Base-by-base conservation (phyloP, 92 coral and sea anemone genomes). In the Anthopleura xanthogrammica region DNA sequence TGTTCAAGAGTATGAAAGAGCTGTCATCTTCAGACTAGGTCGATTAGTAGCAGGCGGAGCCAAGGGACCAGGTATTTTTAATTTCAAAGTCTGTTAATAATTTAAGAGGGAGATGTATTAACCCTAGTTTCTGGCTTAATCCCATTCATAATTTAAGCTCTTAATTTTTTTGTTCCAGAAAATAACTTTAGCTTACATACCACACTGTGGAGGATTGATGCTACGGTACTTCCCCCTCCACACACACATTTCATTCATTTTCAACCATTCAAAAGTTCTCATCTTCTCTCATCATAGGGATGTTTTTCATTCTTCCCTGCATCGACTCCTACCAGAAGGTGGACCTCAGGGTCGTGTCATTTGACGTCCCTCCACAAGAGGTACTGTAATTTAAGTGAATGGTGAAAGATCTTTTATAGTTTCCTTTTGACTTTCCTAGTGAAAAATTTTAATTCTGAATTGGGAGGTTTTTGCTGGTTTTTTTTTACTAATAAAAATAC, bases 341-440 rank as follows among this genome's bases (percentile, higher is more conserved):
- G 42, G 98, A 95, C 81, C 87, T 93, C 70, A 88, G 98, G 81
- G 93, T 90, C 5, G 95, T 95, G 46, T 95, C 98, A 41, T 95
- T 95, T 85, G 98, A 95, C 81, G 98, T 95, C 12, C 98, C 98
- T 66, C 98, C 98, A 64, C 98, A 95, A 82, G 98, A 95, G 98
- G 98, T 91, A 87, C 72, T 4, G 5, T 62, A 62, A 6, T 29
- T 29, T 29, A 29, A 62, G 70, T 20, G 7, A 54, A 46, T 46
- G 50, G 9, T 46, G 7, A 46, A 46, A 46, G 9, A 46, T 5
- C 9, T 46, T 46, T 46, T 46, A 5, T 43, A 0, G 50, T 43
- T 43, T 43, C 7, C 9, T 54, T 54, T 54, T 13, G 58, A 54
- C 58, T 54, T 54, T 2, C 58, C 13, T 2, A 54, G 58, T 54